phyloP scores from a whole-genome alignment of 2,888 invertebrate genomes.

The Piscicola geometra region DNA sequence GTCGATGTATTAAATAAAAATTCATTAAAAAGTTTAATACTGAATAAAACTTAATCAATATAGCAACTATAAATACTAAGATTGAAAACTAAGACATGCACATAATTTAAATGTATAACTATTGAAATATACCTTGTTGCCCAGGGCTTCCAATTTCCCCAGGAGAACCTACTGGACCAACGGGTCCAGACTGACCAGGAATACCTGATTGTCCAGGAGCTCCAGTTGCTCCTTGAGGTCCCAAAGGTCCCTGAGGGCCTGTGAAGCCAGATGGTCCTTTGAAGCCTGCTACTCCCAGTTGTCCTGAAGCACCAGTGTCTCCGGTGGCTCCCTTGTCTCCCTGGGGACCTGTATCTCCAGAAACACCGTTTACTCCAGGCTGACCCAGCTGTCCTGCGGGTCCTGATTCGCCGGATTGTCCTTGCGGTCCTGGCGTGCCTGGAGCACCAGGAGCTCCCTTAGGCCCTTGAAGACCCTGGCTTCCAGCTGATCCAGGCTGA shows the following conservation, averaged over 20 bases:
- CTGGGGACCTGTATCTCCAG: conserved; percentile 39
- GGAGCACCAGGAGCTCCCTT: conserved; percentile 42
- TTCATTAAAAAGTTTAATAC: not conserved
- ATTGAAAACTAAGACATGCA: too few species aligned
- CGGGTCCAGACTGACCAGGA: conserved; percentile 34
- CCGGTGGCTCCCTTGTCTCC: conserved; percentile 35
- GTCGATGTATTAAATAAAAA: too few species aligned
- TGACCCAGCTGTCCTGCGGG: conserved; percentile 28
- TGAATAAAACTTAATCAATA: too few species aligned
- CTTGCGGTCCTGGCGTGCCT: conserved; percentile 35
- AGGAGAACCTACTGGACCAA: conserved; percentile 57
- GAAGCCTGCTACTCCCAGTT: conserved; percentile 18
- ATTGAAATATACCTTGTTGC: conserved; percentile 23
- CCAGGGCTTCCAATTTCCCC: conserved; percentile 50
- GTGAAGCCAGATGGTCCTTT: conserved; percentile 35
- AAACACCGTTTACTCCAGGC: conserved; percentile 32
- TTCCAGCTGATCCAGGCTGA: conserved; percentile 36
- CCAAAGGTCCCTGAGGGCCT: conserved; percentile 37
- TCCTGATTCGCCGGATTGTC: conserved; percentile 33
- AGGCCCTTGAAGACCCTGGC: conserved; percentile 27
- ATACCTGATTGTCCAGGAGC: conserved; percentile 37
- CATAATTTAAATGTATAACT: too few species aligned
- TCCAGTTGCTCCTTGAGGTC: conserved; percentile 40
- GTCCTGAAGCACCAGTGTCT: conserved; percentile 33
- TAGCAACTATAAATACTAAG: too few species aligned